Evolutionary conservation across 2,888 invertebrate species (phyloP).

Genomic region (Gisinianus flammeolus): DNA sequence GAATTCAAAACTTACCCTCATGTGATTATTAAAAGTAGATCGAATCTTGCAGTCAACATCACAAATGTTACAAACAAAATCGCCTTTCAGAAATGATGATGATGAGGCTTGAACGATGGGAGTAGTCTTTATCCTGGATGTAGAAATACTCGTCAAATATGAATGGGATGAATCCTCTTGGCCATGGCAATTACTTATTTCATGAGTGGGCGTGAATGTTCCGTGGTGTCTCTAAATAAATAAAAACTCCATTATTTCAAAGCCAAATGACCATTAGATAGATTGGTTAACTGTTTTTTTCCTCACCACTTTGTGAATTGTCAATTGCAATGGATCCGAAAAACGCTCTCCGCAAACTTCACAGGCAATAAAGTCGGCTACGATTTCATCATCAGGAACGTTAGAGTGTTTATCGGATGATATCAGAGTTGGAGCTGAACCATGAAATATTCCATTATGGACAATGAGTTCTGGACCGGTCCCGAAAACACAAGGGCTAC

Average conservation of each 20-base stretch:
- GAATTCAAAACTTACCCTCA: not conserved
- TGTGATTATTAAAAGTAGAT: not conserved
- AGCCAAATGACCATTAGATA: too few relatives aligned
- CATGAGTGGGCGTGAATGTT: not conserved
- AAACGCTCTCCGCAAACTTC: slow-evolving; percentile 28
- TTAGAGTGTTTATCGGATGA: not conserved
- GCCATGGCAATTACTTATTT: not conserved
- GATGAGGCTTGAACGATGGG: not conserved
- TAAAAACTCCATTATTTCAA: not conserved
- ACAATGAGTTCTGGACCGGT: slow-evolving; percentile 4
- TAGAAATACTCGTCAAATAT: not conserved
- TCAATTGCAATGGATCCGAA: slow-evolving; percentile 14
- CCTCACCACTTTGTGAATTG: slow-evolving; percentile 36
- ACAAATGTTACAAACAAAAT: not conserved
- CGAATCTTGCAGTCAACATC: not conserved
- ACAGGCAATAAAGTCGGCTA: slow-evolving; percentile 13
- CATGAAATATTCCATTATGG: slow-evolving; percentile 32
- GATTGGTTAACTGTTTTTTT: not conserved
- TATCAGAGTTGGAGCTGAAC: not conserved
- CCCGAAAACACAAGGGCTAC: slow-evolving; percentile 19
- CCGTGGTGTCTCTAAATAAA: not conserved
- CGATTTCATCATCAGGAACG: not conserved
- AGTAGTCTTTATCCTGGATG: not conserved
- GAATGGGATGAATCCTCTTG: not conserved
- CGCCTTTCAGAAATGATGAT: not conserved